A percentile compares a stretch with the other conserved stretches of the same genome.
Evolutionary conservation across 2,888 invertebrate species (phyloP).

Genomic region (Ormyrus thymus): DNA sequence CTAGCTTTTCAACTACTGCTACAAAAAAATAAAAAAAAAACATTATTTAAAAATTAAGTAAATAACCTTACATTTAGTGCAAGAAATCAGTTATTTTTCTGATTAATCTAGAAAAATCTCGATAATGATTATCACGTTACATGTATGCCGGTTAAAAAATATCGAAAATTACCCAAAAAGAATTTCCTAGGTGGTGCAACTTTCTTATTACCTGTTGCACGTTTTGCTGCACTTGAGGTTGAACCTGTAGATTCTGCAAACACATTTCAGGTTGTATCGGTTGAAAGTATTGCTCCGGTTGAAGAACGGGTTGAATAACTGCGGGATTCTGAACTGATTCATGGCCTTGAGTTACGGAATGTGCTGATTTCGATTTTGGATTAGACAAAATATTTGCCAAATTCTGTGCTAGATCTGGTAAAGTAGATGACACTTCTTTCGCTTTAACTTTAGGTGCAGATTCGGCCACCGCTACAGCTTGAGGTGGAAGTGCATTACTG

Average conservation of each 20-base stretch:
- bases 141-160: slow-evolving; percentile 26
- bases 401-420: slow-evolving; percentile 73
- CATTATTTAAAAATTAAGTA: slow-evolving; percentile 4
- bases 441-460: slow-evolving; percentile 64
- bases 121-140: slow-evolving; percentile 14
- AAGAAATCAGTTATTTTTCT: slow-evolving; percentile 14
- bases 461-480: slow-evolving; percentile 40
- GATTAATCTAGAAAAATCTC: slow-evolving; percentile 29
- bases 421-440: slow-evolving; percentile 72
- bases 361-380: slow-evolving; percentile 70
- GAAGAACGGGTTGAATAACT: slow-evolving; percentile 60
- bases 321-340: slow-evolving; percentile 58
- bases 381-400: slow-evolving; percentile 73
- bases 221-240: slow-evolving; percentile 61
- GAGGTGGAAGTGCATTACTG: slow-evolving; percentile 29
- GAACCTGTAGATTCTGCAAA: slow-evolving; percentile 58
- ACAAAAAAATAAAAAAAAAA: neutral
- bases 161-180: slow-evolving; percentile 52
- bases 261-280: slow-evolving; percentile 69
- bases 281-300: slow-evolving; percentile 71
- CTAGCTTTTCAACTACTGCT: too few species aligned
- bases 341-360: slow-evolving; percentile 65
- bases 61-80: neutral
- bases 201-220: slow-evolving; percentile 60
- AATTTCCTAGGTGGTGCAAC: slow-evolving; percentile 54